Percentiles rank a stretch among this genome's conserved stretches.
Conservation (phyloP, 2,888 invertebrate species). For the Galeopsomyia nigrocyanea region DNA sequence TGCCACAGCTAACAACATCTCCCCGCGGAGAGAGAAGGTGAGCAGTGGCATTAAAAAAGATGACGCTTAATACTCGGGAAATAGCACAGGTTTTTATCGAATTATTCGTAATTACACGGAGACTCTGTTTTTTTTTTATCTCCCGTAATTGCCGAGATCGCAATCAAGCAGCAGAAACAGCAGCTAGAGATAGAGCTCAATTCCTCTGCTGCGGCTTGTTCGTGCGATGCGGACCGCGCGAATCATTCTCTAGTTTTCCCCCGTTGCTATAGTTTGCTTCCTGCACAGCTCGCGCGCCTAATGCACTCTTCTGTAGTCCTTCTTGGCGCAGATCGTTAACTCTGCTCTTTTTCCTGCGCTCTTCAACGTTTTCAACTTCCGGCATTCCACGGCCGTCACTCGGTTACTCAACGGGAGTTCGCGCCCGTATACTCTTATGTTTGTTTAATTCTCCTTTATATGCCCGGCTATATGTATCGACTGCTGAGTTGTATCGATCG, state of each 20-base stretch:
- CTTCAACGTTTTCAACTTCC: conserved; percentile 30
- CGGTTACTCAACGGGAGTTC: conserved; percentile 3
- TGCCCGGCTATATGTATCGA: background rate
- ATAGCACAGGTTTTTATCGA: conserved; percentile 2
- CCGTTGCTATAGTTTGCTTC: background rate
- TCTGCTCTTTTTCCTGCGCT: conserved; percentile 1
- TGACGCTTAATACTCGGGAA: too few relatives aligned
- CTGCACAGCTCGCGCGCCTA: conserved; percentile 3
- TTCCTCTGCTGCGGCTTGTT: conserved; percentile 16
- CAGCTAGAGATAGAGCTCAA: background rate
- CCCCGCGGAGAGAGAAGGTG: background rate
- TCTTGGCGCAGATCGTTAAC: conserved; percentile 19
- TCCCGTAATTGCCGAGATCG: conserved; percentile 26
- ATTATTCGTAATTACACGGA: conserved; percentile 7
- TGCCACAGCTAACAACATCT: too few relatives aligned
- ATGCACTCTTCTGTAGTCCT: conserved; percentile 11
- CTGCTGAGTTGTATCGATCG: background rate
- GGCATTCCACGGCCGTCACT: conserved; percentile 26
- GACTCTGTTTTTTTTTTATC: conserved; percentile 5
- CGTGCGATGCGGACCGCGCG: conserved; percentile 2
- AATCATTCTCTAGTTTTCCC: background rate
- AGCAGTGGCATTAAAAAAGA: too few relatives aligned
- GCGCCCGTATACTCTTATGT: conserved; percentile 3
- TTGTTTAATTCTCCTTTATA: conserved; percentile 17
- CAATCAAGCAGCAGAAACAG: background rate